Evolutionary conservation across 1,140 invertebrate genomes (phyloP), one percentile per base, ranked within the genome.

Genomic region (Stegodyphus dumicola): DNA sequence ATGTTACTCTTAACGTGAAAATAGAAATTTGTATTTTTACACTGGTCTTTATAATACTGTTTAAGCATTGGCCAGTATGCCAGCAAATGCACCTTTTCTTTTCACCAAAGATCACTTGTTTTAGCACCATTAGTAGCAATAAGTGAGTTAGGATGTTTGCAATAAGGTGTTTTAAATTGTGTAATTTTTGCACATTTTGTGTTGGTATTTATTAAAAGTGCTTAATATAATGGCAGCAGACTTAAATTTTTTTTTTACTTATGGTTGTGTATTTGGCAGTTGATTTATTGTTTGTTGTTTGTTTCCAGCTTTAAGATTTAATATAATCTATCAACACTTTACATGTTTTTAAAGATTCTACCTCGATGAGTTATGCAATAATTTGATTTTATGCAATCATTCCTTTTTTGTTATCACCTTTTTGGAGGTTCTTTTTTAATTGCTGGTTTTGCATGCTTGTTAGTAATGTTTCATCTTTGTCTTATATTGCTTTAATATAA

Each of bases 301-400:
- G 76, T 86, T 85, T 60, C 56, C 9, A 60, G 56, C 56, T 77
- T 77, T 15, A 80, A 60, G 80, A 67, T 17, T 77, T 70, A 67
- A 33, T 33, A 33, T 33, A 33, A 33, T 65, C 48, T 83, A 70
- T 48, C 53, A 70, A 77, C 74, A 13, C 64, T 83, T 75, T n/a
- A 17, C 17, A n/a, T 67, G 74, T 85, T 76, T 83, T 85, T 85
- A 78, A 77, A 70, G 65, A 77, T 77, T 78, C 84, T 78, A 86
- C 84, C 84, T 86, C 76, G 67, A 77, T 85, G 69, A 78, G 33
- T 74, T 76, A 65, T 73, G 69, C 66, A 78, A 86, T 86, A 78
- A 86, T 78, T 78, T 86, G 53, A 78, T 70, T 86, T 85, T 85
- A 85, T 85, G 83, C 83, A 70, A 85, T 86, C 84, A 86, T 86